Base-by-base conservation (phyloP, 2,797 vertebrate genomes). In the Enteromius anoplus region DNA sequence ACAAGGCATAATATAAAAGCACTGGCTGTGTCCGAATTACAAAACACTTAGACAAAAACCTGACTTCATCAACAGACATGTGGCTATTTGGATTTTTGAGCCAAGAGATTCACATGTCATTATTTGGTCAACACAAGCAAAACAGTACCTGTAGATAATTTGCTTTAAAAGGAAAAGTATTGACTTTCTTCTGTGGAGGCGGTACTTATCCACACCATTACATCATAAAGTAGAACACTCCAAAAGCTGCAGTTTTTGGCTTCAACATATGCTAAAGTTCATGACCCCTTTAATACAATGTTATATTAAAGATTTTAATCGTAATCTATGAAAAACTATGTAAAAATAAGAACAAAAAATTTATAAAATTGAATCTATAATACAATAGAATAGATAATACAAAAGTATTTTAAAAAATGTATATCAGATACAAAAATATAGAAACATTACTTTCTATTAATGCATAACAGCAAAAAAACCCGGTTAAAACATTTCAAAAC, bases 41-140 rank as follows among this genome's bases (percentile, higher is more conserved):
- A 51, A 72, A 83, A 66, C 76, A 17, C 51, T 17, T 79, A 64
- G 91, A 92, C 89, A 92, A 91, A 92, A 90, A 75, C 6, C 51
- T 2, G 71, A 73, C 47, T 72, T 9, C 5, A 9, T 69, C 1
- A 47, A 47, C 8, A 37, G 17, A 66, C 8, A 42, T 1, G 2
- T 29, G 58, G 26, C 5, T 7, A 7, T 62, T 62, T 32, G 60
- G 60, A 64, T 32, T 15, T 64, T 64, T 64, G 60, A 29, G 14
- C 60, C 26, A 32, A 32, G 14, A 17, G 58, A 60, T 29, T 60
- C 58, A 62, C 26, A 62, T 12, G 11, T 26, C 55, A n/a, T 60
- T 12, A 60, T 32, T 64, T 64, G 14, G 14, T 64, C 26, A 64
- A 17, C 32, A 7, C 60, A 64, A 8, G 14, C 42, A 45, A 45